Conservation (phyloP, 2,888 invertebrate genomes). For the Allacma fusca region DNA sequence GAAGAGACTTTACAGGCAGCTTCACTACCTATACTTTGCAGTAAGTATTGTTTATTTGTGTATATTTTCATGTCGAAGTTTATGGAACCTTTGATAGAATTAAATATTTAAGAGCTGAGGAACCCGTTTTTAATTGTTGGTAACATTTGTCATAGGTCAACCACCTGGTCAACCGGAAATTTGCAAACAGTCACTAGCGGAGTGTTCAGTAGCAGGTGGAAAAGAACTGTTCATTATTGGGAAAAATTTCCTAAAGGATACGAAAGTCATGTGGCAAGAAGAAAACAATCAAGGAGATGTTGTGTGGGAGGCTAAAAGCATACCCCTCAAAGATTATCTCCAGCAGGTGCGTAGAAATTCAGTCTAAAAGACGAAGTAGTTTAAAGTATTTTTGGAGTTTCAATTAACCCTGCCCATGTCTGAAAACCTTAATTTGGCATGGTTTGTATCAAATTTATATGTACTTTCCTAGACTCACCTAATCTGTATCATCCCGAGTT, state of each 20-base stretch:
- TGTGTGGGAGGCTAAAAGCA: conserved; percentile 82
- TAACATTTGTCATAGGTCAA: too few species aligned
- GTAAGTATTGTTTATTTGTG: conserved; percentile 71
- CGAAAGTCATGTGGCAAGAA: conserved; percentile 78
- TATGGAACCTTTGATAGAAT: too few species aligned
- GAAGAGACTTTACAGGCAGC: conserved; percentile 86
- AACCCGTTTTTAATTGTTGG: too few species aligned
- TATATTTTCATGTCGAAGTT: too few species aligned
- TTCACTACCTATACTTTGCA: conserved; percentile 91
- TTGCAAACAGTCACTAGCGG: conserved; percentile 84
- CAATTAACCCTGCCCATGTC: too few species aligned
- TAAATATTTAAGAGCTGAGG: too few species aligned
- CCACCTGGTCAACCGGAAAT: conserved; percentile 92
- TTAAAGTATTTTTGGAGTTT: too few species aligned
- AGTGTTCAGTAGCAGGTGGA: conserved; percentile 81
- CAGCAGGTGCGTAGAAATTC: conserved; percentile 77
- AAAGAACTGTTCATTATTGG: conserved; percentile 86
- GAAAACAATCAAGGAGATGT: conserved; percentile 64
- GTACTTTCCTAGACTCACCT: conserved; percentile 89
- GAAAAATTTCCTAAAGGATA: conserved; percentile 91
- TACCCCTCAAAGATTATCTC: conserved; percentile 86
- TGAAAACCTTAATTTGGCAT: too few species aligned
- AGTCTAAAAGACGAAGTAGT: not conserved
- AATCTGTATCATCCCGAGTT: conserved; percentile 85
- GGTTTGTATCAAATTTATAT: too few species aligned